Evolutionary conservation across 2,888 invertebrate genomes (phyloP), one percentile per base, ranked within the genome.

Genomic region (Heliconius hortense): DNA sequence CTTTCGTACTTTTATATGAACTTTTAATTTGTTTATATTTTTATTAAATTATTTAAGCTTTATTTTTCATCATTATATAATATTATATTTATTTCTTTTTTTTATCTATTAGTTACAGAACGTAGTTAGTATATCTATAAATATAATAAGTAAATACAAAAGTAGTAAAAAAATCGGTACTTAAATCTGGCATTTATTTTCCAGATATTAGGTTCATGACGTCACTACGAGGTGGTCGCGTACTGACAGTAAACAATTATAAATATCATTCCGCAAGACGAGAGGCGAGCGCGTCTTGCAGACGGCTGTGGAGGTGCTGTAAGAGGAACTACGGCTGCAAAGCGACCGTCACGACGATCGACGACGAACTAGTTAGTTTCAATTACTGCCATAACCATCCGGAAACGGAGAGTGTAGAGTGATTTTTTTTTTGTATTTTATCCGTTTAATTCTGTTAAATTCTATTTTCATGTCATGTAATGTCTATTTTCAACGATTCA

Each of bases 291-390:
- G 26, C 62, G 2, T 31, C 31, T n/a, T 31, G 60, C 53, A 77
- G 63, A 21, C 60, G 35, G 8, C 48, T 72, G 2, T 77, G 75
- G 77, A 71, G 72, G 26, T 77, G 77, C 64, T 72, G 72, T 1
- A 72, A 72, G 53, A 75, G 75, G 24, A 76, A 79, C 56, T 62
- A 64, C 15, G 86, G 87, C 1, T 89, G 89, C 77, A 85, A 79
- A 69, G 86, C 87, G 1, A 81, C 80, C 13, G 84, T 85, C 2
- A 82, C 85, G 3, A 88, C 88, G 0, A 71, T 83, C 0, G 77
- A 81, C 3, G 79, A 81, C 24, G 63, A 80, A n/a, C 80, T 89
- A 3, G 79, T 87, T 15, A 82, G 80, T n/a, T 80, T 78, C 60
- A 75, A 79, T 10, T 74, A 82, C 56, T 75, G 73, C 13, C 87